phyloP scores from a whole-genome alignment of 1,140 invertebrate species.

The Notospermus geniculatus region DNA sequence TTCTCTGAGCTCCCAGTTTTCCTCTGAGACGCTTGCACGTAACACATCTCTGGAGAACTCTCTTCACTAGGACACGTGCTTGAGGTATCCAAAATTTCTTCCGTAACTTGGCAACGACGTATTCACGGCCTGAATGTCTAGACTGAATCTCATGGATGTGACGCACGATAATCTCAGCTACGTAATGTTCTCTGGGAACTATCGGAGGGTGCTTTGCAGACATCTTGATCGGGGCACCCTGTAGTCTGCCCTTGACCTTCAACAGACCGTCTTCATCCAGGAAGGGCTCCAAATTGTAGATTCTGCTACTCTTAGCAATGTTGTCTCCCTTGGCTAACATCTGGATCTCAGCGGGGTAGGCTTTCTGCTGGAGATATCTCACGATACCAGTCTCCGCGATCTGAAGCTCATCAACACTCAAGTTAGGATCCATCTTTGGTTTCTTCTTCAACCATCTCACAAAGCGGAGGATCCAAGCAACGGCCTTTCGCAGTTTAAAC shows the following conservation, averaged over 20 bases:
- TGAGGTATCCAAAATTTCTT: too few species aligned
- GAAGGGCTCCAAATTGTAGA: slow-evolving; percentile 13
- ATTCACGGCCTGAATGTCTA: slow-evolving; percentile 4
- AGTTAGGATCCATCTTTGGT: too few species aligned
- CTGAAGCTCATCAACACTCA: too few species aligned
- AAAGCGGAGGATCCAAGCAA: too few species aligned
- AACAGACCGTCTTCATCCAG: slow-evolving; percentile 8
- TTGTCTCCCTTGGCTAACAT: slow-evolving; percentile 2
- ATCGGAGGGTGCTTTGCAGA: slow-evolving; percentile 13
- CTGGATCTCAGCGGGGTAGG: background rate
- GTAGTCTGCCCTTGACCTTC: slow-evolving; percentile 8
- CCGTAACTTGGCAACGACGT: slow-evolving; percentile 4
- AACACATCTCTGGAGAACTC: too few species aligned
- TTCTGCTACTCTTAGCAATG: background rate
- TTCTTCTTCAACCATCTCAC: too few species aligned
- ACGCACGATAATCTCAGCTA: background rate
- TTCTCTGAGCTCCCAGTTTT: slow-evolving; percentile 3
- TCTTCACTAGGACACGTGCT: too few species aligned
- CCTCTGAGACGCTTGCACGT: slow-evolving; percentile 7
- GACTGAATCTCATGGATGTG: slow-evolving; percentile 7
- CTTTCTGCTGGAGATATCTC: too few species aligned
- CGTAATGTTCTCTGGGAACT: slow-evolving; percentile 2
- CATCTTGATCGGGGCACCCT: background rate
- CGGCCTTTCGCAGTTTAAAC: too few species aligned
- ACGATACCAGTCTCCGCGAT: too few species aligned